Base-by-base conservation (phyloP, 2,888 invertebrate species). In the Parnassius glacialis region DNA sequence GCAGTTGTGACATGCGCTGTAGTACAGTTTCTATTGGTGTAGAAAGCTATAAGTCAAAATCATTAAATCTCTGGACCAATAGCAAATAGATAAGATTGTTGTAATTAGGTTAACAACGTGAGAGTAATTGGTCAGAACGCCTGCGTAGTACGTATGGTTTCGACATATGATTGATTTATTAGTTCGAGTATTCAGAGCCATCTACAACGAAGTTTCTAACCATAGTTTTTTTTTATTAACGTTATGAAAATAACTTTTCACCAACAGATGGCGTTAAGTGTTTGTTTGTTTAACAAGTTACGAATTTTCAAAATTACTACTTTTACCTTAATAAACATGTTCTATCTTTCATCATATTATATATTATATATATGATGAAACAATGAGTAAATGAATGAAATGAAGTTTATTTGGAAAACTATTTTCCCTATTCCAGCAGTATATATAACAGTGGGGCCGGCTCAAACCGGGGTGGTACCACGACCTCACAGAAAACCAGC, bases 101-200 rank as follows among this genome's bases (percentile, higher is more conserved):
- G 34, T n/a, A 57, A 42, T 41, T 41, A 57, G 57, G 57, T 57
- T 50, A 42, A 9, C 16, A 16, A 11, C 16, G 57, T 9, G 41
- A n/a, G n/a, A 9, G 11, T n/a, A 2, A 48, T 12, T 25, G 47
- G 48, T 16, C 34, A 10, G 12, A 2, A 41, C 50, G 57, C 48
- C 1, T 57, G 48, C 51, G 48, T 50, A 20, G 16, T 34, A 34
- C 34, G 25, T 25, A 25, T 25, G 5, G 7, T 3, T 34, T 7
- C 1, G 7, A 3, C 7, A 7, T 7, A 34, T 34, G 34, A 34
- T 34, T 34, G 34, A 34, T 34, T 34, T 34, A 5, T 34, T 34
- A 7, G 34, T 7, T 34, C 34, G 3, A 34, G 34, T 34, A 5
- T 34, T 34, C 34, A 12, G 50, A 20, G 57, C 57, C 57, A 57